Percentiles rank a stretch among this genome's conserved stretches.
phyloP scores from a whole-genome alignment of 64 coral and sea anemone genomes.

The Porites australiensis region DNA sequence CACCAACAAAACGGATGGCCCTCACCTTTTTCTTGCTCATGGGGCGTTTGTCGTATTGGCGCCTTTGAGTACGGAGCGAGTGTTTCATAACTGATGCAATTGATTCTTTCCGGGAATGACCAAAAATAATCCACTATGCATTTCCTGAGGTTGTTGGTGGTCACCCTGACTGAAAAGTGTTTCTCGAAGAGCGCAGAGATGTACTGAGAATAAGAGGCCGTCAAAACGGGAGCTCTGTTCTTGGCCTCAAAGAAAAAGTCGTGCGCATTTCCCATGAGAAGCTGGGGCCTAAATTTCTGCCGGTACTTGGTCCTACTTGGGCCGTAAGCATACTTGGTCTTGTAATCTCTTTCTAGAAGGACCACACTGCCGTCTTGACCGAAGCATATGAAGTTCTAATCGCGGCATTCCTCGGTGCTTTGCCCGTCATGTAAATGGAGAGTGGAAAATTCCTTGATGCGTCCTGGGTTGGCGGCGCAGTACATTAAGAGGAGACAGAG shows the following conservation, averaged over 20 bases:
- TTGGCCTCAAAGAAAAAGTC: conserved; percentile 10
- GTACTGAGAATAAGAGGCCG: background rate
- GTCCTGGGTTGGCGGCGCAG: background rate
- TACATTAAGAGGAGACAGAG: background rate
- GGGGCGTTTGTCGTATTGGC: background rate
- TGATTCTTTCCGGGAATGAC: conserved; percentile 7
- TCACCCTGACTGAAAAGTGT: background rate
- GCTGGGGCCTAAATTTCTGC: background rate
- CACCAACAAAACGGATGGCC: background rate
- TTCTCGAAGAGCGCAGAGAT: background rate
- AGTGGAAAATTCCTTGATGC: background rate
- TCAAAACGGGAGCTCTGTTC: background rate
- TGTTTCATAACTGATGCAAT: conserved; percentile 15
- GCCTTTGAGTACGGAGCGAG: background rate
- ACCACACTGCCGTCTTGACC: too few species aligned
- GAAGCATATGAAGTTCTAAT: too few species aligned
- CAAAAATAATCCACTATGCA: background rate
- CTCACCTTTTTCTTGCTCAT: background rate
- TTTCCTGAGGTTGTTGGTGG: background rate
- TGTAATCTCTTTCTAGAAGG: too few species aligned
- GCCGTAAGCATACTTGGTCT: too few species aligned
- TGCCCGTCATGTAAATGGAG: background rate
- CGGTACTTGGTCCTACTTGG: background rate
- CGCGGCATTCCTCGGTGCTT: background rate
- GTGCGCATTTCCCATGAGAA: background rate